Conservation (phyloP, 2,113 vertebrate genomes). For the Camelus dromedarius region DNA sequence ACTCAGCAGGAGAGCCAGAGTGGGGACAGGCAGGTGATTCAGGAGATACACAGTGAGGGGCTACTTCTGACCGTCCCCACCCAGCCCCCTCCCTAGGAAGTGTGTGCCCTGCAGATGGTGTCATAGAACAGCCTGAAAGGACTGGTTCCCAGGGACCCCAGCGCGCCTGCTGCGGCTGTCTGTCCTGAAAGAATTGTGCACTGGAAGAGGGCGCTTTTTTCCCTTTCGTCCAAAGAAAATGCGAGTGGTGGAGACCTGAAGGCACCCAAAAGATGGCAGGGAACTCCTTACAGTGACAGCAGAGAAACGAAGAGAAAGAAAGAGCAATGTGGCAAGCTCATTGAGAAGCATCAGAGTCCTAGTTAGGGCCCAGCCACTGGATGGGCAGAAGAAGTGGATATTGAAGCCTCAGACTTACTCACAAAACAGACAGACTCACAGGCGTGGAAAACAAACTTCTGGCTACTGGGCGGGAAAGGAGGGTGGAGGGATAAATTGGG, state of each 20-base stretch:
- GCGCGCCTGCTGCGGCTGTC: background rate
- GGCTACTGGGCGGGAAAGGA: too few species aligned
- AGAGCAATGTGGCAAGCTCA: background rate
- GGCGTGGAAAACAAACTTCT: too few species aligned
- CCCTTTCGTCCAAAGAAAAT: background rate
- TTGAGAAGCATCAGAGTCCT: background rate
- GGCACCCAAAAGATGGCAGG: background rate
- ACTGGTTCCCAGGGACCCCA: background rate
- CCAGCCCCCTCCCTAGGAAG: background rate
- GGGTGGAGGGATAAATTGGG: too few species aligned
- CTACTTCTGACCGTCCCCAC: background rate
- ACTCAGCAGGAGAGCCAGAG: background rate
- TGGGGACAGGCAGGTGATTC: background rate
- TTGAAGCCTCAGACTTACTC: background rate
- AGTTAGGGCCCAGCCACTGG: fast-evolving
- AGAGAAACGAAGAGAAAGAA: background rate
- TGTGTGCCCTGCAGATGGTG: background rate
- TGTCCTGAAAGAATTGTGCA: background rate
- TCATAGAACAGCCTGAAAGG: background rate
- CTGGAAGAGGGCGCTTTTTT: background rate
- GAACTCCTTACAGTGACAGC: background rate
- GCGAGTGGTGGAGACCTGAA: background rate
- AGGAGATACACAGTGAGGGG: background rate
- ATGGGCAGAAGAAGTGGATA: background rate
- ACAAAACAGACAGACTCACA: too few species aligned